Evolutionary conservation across 64 coral and sea anemone species (phyloP).

Genomic region (Exaiptasia diaphana): DNA sequence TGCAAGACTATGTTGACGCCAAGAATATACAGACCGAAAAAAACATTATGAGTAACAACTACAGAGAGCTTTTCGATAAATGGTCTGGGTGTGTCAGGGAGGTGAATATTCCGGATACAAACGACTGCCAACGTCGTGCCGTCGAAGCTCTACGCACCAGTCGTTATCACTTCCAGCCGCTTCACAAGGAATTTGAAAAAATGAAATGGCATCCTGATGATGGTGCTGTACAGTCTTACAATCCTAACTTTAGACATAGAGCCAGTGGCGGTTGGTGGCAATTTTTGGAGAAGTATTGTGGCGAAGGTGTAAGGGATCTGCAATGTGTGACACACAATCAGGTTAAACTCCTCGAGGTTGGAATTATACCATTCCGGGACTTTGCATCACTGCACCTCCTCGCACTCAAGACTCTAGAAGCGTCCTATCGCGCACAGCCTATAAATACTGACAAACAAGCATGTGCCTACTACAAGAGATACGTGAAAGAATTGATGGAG

Average conservation of each 20-base stretch:
- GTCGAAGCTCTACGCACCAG: neutral
- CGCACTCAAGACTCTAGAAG: neutral
- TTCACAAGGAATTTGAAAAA: neutral
- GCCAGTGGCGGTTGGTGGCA: neutral
- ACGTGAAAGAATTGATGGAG: neutral
- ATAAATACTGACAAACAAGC: neutral
- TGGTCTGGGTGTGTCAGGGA: neutral
- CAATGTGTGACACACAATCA: neutral
- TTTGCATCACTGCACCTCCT: neutral
- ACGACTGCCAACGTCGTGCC: neutral
- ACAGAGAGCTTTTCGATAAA: neutral
- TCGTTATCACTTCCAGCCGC: neutral
- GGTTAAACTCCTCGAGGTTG: neutral
- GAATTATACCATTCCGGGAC: neutral
- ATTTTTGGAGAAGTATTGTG: neutral
- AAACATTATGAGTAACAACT: neutral
- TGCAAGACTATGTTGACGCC: neutral
- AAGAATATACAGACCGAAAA: neutral
- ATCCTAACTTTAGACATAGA: neutral
- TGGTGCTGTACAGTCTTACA: neutral
- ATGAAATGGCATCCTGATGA: too few species aligned
- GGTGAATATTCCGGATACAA: neutral
- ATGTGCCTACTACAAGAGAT: neutral
- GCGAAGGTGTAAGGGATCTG: neutral
- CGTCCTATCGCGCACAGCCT: too few species aligned